phyloP scores from a whole-genome alignment of 2,113 vertebrate genomes.

The Chaenogobius annularis region DNA sequence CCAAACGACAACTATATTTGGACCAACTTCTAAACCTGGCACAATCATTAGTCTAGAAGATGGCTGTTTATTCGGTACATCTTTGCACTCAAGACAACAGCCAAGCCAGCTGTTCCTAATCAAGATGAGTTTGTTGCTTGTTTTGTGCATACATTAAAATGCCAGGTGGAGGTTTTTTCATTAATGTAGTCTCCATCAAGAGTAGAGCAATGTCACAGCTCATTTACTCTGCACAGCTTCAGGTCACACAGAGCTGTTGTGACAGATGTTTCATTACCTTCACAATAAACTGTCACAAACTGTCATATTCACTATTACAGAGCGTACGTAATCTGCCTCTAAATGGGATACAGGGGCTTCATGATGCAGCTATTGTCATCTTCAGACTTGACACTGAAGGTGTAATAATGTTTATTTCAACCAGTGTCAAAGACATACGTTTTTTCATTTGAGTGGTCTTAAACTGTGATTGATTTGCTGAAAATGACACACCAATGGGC shows the following conservation, averaged over 20 bases:
- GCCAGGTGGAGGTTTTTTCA: conserved; percentile 56
- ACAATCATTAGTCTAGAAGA: conserved; percentile 60
- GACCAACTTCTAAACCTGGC: conserved; percentile 40
- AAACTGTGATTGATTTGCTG: too few species aligned
- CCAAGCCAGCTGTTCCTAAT: conserved; percentile 60
- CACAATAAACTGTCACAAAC: conserved; percentile 20
- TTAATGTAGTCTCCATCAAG: conserved; percentile 58
- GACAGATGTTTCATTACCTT: conserved; percentile 65
- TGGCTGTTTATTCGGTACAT: conserved; percentile 46
- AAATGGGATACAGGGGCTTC: background rate
- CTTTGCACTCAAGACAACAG: conserved; percentile 43
- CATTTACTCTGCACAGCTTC: conserved; percentile 59
- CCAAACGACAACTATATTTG: conserved; percentile 46
- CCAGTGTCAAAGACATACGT: too few species aligned
- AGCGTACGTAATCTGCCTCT: conserved; percentile 14
- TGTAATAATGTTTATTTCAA: too few species aligned
- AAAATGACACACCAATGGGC: too few species aligned
- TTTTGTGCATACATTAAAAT: conserved; percentile 56
- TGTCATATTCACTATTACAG: conserved; percentile 33
- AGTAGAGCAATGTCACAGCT: conserved; percentile 63
- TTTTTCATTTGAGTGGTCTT: too few species aligned
- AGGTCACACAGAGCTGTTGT: conserved; percentile 55
- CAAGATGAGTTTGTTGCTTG: conserved; percentile 57
- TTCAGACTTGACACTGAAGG: background rate
- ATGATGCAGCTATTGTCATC: background rate